Evolutionary conservation across 2,888 invertebrate species (phyloP), one percentile per base, ranked within the genome.

Genomic region (Volucella zonaria): DNA sequence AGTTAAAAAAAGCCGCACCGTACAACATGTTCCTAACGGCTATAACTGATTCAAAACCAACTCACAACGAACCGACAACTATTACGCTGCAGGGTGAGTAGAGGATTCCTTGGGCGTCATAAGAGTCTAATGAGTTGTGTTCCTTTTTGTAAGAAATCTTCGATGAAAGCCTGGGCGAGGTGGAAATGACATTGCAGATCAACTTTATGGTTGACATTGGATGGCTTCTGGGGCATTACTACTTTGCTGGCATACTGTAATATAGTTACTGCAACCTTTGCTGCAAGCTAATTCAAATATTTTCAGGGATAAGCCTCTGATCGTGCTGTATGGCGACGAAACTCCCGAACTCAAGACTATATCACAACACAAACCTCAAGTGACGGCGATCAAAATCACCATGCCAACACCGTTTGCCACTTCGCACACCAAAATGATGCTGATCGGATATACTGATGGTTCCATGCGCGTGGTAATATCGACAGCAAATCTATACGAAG

Each of bases 201-300:
- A 98, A 97, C 91, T 98, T 97, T 89, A 97, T 98, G 96, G 95
- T 98, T 49, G 97, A 98, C 88, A 93, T 97, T 10, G 95, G 95
- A 1, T 99, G 98, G 97, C 91, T 98, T 0, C 92, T 97, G 74
- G 95, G 96, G 0, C 97, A 98, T 88, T 98, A 98, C 89, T 93
- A 95, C 88, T 95, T 95, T 88, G 95, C 95, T 68, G 95, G 95
- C 68, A 94, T 95, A 88, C 93, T 94, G 95, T 95, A 92, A 90
- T 56, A 3, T 12, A 23, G 90, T 89, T 23, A 8, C n/a, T 4
- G 11, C 2, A 38, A 18, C n/a, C 3, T 11, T 40, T 62, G 62
- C 4, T n/a, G 31, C 49, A 2, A 59, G 42, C 74, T 1, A 31
- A 43, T 18, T 31, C 0, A 68, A 42, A 9, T 18, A 12, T 43